phyloP scores from a whole-genome alignment of 2,888 invertebrate genomes.

The Lagria hirta region DNA sequence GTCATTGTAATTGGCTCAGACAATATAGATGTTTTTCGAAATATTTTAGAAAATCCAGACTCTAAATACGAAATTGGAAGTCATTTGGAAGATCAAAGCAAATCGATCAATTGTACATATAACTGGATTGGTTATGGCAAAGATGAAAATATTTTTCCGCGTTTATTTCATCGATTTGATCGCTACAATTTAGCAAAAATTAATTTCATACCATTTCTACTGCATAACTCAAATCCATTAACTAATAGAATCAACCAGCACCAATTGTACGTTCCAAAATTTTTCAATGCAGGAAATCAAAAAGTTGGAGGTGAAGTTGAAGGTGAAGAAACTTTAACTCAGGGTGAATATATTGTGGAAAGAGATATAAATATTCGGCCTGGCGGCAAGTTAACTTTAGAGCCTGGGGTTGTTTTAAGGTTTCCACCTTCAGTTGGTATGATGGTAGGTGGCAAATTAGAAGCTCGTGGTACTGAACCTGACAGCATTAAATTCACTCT shows the following conservation, averaged over 20 bases:
- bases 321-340: conserved; percentile 78
- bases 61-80: conserved; percentile 95
- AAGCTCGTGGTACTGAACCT: conserved; percentile 76
- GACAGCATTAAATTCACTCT: conserved; percentile 79
- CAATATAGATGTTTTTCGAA: conserved; percentile 85
- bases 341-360: conserved; percentile 87
- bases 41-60: conserved; percentile 87
- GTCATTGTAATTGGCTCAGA: conserved; percentile 89
- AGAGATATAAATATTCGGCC: conserved; percentile 93
- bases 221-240: conserved; percentile 87
- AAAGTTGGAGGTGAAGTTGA: conserved; percentile 90
- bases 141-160: conserved; percentile 72
- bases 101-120: conserved; percentile 87
- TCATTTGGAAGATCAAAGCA: conserved; percentile 91
- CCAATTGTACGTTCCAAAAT: conserved; percentile 76
- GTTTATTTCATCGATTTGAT: conserved; percentile 83
- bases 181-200: conserved; percentile 94
- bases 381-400: conserved; percentile 85
- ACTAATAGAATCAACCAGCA: conserved; percentile 79
- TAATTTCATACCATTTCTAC: conserved; percentile 84
- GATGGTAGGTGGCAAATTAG: conserved; percentile 91
- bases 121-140: conserved; percentile 88
- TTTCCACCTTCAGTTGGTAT: conserved; percentile 94
- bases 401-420: conserved; percentile 83
- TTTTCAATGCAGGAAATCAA: conserved; percentile 65